phyloP scores from a whole-genome alignment of 2,113 vertebrate genomes.

The Anas platyrhynchos region DNA sequence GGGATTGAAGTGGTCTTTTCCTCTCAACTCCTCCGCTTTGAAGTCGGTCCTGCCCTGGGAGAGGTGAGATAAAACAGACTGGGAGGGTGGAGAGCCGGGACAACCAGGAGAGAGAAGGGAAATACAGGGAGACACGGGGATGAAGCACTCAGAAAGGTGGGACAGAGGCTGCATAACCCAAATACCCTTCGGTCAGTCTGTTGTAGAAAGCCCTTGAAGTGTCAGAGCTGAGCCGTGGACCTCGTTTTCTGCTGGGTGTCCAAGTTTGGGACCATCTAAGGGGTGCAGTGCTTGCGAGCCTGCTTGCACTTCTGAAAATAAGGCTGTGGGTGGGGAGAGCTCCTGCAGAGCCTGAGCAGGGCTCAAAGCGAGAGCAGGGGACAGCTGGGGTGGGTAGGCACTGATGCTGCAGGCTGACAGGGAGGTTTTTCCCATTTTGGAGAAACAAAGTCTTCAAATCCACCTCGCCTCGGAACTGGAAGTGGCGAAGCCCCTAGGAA shows the following conservation, averaged over 20 bases:
- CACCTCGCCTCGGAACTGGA: not conserved
- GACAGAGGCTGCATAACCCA: not conserved
- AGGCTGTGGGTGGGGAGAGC: not conserved
- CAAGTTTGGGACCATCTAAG: not conserved
- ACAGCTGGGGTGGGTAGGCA: not conserved
- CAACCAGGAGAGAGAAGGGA: not conserved
- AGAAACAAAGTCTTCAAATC: not conserved
- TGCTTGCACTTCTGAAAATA: not conserved
- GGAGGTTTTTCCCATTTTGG: not conserved
- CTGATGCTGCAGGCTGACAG: not conserved
- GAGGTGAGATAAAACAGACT: not conserved
- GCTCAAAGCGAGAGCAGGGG: not conserved
- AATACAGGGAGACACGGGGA: not conserved
- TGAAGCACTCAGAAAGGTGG: not conserved
- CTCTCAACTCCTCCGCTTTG: not conserved
- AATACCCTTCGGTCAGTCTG: not conserved
- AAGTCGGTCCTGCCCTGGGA: not conserved
- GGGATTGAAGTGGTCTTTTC: not conserved
- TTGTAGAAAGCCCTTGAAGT: not conserved
- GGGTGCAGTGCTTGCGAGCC: not conserved
- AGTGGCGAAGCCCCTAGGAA: accelerated
- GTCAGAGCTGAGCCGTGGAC: not conserved
- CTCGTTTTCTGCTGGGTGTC: not conserved
- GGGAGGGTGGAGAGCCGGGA: not conserved
- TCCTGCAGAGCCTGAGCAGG: not conserved